Evolutionary conservation across 2,113 vertebrate genomes (phyloP).

Genomic region (Sisor rabdophorus): DNA sequence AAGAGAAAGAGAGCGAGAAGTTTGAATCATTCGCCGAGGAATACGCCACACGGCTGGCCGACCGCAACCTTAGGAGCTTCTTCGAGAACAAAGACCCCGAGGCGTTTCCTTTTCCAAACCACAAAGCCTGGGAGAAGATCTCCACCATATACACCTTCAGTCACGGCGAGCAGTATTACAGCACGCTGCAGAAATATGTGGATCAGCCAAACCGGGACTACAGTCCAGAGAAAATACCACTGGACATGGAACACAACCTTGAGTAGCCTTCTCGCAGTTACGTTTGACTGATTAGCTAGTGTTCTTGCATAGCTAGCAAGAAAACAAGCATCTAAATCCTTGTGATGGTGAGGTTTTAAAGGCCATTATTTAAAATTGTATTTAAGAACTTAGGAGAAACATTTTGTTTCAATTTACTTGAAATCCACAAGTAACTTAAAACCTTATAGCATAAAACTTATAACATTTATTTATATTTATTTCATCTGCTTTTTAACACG

Average conservation of each 20-base stretch:
- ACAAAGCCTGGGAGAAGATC: slow-evolving; percentile 72
- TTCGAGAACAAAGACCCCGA: slow-evolving; percentile 64
- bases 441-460: too few species aligned
- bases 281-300: neutral
- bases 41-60: slow-evolving; percentile 67
- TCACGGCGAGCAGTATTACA: slow-evolving; percentile 69
- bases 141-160: slow-evolving; percentile 64
- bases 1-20: slow-evolving; percentile 65
- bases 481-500: too few species aligned
- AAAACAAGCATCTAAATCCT: neutral
- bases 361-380: neutral
- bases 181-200: slow-evolving; percentile 70
- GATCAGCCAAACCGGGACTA: slow-evolving; percentile 60
- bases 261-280: neutral
- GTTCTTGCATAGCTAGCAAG: neutral
- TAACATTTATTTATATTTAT: too few species aligned
- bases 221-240: slow-evolving; percentile 62
- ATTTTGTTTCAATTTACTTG: neutral
- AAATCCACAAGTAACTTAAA: too few species aligned
- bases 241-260: slow-evolving; percentile 54
- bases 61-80: slow-evolving; percentile 72
- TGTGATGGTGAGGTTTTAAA: too few species aligned
- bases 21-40: slow-evolving; percentile 62
- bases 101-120: slow-evolving; percentile 65
- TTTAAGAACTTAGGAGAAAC: neutral